Base-by-base conservation (phyloP, 2,797 vertebrate genomes). In the Periparus ater region DNA sequence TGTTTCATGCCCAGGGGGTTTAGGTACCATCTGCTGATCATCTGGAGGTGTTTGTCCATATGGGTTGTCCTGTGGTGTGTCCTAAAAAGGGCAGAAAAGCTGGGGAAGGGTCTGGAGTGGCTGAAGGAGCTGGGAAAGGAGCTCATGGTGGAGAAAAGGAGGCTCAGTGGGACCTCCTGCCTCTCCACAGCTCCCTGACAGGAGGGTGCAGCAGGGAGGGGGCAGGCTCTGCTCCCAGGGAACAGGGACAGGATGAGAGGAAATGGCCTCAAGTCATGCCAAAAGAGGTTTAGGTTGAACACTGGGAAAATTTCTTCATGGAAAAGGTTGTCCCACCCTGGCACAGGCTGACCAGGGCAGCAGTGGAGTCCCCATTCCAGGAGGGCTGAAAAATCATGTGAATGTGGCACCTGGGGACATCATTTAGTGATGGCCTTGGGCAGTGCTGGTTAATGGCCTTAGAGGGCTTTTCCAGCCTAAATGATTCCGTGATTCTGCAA, bases 181-280 rank as follows among this genome's bases (percentile, higher is more conserved):
- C 22, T 74, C 62, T 68, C 2, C 9, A 54, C 15, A 62, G 1
- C 9, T 67, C 26, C n/a, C 42, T 68, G 42, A 29, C 32, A 36
- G 42, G 10, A 54, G 30, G 14, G 10, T 2, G 6, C 7, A 34
- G 45, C 9, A 0, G 2, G 17, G 7, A 0, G 4, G 11, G 2
- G 0, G 17, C 1, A 0, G 45, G 17, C 21, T 72, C 18, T 53
- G 18, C 21, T 65, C 7, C 8, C 2, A 8, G 32, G 22, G 16
- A 48, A 12, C 13, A 15, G 30, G 60, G 45, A 9, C 38, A 66
- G 30, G 30, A 65, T 1, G 16, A 66, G 40, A 78, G 25, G 6
- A 3, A 78, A 42, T 0, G 2, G 22, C 17, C 20, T 30, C 29
- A 27, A 12, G 21, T 10, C 30, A 10, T 34, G 17, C 10, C 40